phyloP scores from a whole-genome alignment of 2,113 vertebrate genomes.

The Aix galericulata region DNA sequence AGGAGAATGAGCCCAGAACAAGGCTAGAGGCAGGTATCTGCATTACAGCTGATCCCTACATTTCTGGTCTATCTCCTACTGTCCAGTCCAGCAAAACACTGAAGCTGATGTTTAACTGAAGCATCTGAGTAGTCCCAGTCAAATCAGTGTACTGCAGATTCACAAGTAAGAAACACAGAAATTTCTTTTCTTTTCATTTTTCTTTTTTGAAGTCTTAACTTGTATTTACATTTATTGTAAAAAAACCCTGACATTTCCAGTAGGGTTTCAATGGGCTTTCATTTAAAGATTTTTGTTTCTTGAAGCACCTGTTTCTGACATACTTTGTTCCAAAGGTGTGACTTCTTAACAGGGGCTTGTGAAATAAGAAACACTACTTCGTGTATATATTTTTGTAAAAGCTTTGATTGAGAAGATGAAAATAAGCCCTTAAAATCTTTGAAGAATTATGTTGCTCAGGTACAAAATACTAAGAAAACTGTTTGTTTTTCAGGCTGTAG shows the following conservation, averaged over 20 bases:
- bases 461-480: not conserved
- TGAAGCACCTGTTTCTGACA: not conserved
- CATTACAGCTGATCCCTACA: not conserved
- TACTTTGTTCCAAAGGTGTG: not conserved
- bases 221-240: not conserved
- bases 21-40: fast-evolving
- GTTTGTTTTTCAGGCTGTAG: not conserved
- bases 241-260: not conserved
- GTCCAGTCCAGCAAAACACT: not conserved
- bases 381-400: not conserved
- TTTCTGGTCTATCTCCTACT: not conserved
- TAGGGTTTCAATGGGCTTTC: not conserved
- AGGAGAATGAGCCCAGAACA: not conserved
- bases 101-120: not conserved
- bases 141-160: not conserved
- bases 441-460: not conserved
- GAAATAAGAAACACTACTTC: not conserved
- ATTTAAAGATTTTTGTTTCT: not conserved
- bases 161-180: not conserved
- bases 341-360: not conserved
- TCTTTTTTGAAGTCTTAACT: not conserved
- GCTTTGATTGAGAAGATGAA: not conserved
- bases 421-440: not conserved
- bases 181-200: too few relatives aligned
- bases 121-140: not conserved